A percentile compares a stretch with the other conserved stretches of the same genome.
Evolutionary conservation across 2,113 vertebrate species (phyloP).

Genomic region (Mobula birostris): DNA sequence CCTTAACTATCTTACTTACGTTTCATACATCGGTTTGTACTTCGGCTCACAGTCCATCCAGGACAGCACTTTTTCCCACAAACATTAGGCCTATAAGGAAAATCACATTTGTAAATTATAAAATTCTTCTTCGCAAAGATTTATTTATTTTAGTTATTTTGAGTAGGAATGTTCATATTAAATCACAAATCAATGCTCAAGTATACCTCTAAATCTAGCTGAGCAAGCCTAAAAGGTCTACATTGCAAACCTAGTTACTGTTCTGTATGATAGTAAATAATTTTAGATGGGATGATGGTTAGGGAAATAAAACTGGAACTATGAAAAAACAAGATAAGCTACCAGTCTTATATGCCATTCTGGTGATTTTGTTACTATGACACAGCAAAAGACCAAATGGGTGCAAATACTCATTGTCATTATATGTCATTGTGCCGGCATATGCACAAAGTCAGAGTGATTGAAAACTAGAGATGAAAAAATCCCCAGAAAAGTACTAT

Average conservation of each 20-base stretch:
- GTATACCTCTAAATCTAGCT: background rate
- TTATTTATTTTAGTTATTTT: background rate
- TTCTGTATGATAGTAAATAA: background rate
- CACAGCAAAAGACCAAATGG: background rate
- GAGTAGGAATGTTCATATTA: background rate
- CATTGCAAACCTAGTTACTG: background rate
- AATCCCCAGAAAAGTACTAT: background rate
- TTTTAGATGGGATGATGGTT: background rate
- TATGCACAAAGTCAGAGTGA: background rate
- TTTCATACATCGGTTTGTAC: conserved; percentile 87
- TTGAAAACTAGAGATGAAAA: background rate
- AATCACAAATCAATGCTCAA: background rate
- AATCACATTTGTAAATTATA: background rate
- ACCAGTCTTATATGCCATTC: background rate
- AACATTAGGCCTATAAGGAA: conserved; percentile 72
- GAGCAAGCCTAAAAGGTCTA: background rate
- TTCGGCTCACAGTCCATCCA: conserved; percentile 78
- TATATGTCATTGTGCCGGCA: too few relatives aligned
- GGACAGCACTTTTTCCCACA: conserved; percentile 90
- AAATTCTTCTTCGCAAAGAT: background rate
- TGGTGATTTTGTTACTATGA: background rate
- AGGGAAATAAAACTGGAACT: background rate
- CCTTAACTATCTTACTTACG: conserved; percentile 65
- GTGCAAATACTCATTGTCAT: background rate
- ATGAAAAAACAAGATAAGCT: background rate